Base-by-base conservation (phyloP, 2,888 invertebrate genomes). In the Eupithecia subumbrata region DNA sequence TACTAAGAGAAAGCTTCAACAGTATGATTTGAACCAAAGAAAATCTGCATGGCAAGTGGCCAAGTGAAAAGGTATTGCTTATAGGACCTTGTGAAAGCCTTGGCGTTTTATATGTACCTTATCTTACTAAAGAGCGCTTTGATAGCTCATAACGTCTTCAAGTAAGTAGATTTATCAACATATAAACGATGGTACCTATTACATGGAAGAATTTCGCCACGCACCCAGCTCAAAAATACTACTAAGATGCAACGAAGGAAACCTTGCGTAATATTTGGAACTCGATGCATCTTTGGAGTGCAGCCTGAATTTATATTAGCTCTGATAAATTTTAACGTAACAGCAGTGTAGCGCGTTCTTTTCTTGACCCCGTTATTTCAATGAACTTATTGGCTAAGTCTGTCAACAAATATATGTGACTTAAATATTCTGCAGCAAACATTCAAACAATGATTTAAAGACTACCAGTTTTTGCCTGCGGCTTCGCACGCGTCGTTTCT, bases 191-290 rank as follows among this genome's bases (percentile, higher is more conserved):
- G 14, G 18, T 48, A 48, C 16, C 16, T 1, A 48, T 18, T 34
- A 25, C 16, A 14, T 64, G 18, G 34, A 37, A 64, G 34, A 81
- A 84, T 82, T 82, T 81, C 76, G 77, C 83, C 83, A 85, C 84
- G 81, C 75, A 76, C 68, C 64, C 73, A 72, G 81, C 78, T 83
- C 69, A 69, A 56, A 71, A n/a, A 52, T 83, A 78, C 72, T 43
- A 71, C 72, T 56, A 75, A 80, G 79, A 84, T 84, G 83, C 82
- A 83, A 74, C 78, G 63, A 76, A 73, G 70, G 80, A 76, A 69
- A 40, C 72, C 40, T 87, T 87, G 81, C 83, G 84, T 81, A 86
- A 87, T 79, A 73, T 68, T 78, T 69, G 72, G 80, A 78, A 78
- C 34, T 79, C 73, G 78, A 80, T 85, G 82, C 82, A 83, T 82